phyloP scores from a whole-genome alignment of 2,113 vertebrate species.

The Ploceus nigricollis region DNA sequence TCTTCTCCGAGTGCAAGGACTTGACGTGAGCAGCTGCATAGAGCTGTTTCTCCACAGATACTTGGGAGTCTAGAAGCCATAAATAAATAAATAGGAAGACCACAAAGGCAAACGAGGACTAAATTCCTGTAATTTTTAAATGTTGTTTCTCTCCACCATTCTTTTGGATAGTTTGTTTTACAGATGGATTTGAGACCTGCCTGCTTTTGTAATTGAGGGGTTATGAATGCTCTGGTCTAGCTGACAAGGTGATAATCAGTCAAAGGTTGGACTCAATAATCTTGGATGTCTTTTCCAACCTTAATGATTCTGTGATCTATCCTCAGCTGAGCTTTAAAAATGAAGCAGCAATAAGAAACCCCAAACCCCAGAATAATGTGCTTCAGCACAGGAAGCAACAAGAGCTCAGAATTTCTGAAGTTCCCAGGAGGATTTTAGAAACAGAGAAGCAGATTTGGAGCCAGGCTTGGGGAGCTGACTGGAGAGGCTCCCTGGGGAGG shows the following conservation, averaged over 20 bases:
- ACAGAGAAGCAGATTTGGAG: not conserved
- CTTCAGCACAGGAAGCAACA: not conserved
- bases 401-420: not conserved
- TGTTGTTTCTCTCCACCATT: not conserved
- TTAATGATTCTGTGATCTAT: not conserved
- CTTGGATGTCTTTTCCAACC: not conserved
- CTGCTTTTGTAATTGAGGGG: not conserved
- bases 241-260: not conserved
- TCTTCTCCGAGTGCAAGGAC: not conserved
- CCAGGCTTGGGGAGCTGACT: not conserved
- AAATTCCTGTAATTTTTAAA: not conserved
- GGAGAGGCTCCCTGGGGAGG: not conserved
- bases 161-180: not conserved
- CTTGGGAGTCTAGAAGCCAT: not conserved
- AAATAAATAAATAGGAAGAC: not conserved
- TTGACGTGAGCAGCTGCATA: not conserved
- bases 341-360: not conserved
- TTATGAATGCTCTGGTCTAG: not conserved
- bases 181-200: not conserved
- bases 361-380: not conserved
- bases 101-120: not conserved
- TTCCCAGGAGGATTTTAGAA: not conserved
- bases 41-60: not conserved
- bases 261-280: not conserved
- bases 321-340: not conserved